Conservation (phyloP, 2,797 vertebrate species). For the Poecilia picta region DNA sequence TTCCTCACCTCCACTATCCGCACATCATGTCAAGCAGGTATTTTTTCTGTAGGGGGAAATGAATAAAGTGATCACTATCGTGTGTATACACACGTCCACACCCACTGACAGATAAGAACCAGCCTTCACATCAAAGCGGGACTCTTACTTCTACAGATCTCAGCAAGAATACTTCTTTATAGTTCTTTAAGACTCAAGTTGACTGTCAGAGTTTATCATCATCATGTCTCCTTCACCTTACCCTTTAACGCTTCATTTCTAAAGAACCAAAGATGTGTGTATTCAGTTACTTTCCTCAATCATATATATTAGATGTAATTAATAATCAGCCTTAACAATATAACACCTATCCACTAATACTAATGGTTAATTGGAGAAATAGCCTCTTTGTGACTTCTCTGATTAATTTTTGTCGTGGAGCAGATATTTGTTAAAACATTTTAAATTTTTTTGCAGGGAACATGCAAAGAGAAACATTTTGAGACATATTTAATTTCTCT, state of each 20-base stretch:
- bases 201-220: not conserved
- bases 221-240: not conserved
- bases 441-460: not conserved
- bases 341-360: not conserved
- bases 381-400: not conserved
- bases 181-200: not conserved
- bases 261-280: too few relatives aligned
- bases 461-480: too few relatives aligned
- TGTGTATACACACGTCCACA: conserved; percentile 3
- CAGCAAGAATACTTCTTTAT: not conserved
- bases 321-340: too few relatives aligned
- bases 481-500: too few relatives aligned
- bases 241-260: too few relatives aligned
- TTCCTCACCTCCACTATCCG: too few relatives aligned
- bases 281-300: too few relatives aligned
- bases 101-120: conserved; percentile 24
- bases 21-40: not conserved
- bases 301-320: too few relatives aligned
- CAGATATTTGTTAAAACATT: not conserved
- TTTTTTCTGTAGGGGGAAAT: conserved; percentile 2
- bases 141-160: conserved; percentile 10
- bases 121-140: conserved; percentile 20
- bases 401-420: too few relatives aligned
- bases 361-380: not conserved
- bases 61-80: conserved; percentile 8